Evolutionary conservation across 2,888 invertebrate genomes (phyloP).

Genomic region (Melieria picta): DNA sequence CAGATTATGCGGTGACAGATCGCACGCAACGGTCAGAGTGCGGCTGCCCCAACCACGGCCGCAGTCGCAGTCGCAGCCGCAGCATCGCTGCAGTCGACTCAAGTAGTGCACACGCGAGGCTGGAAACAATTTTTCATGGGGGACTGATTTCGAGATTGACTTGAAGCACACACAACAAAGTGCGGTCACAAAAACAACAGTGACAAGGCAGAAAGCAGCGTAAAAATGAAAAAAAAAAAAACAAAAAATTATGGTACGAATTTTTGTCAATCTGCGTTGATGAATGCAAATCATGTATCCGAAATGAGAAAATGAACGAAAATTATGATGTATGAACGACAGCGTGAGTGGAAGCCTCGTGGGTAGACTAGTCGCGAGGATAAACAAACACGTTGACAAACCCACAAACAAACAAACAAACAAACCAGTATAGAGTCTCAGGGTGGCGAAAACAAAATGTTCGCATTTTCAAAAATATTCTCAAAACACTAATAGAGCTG

Average conservation of each 20-base stretch:
- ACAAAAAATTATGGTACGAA: background rate
- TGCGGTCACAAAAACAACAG: background rate
- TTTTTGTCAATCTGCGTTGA: constrained; percentile 36
- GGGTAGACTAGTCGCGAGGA: constrained; percentile 7
- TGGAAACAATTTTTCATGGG: constrained; percentile 49
- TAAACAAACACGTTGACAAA: background rate
- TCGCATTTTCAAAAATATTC: too few relatives aligned
- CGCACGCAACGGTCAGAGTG: constrained; percentile 44
- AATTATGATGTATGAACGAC: constrained; percentile 34
- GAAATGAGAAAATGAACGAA: constrained; percentile 33
- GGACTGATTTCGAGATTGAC: constrained; percentile 29
- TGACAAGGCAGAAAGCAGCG: background rate
- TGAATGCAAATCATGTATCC: constrained; percentile 31
- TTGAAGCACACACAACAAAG: background rate
- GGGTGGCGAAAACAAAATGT: too few relatives aligned
- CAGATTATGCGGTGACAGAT: too few relatives aligned
- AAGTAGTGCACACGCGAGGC: constrained; percentile 50
- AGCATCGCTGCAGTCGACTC: constrained; percentile 50
- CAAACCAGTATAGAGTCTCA: background rate
- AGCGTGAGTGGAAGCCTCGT: constrained; percentile 23
- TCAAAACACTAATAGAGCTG: too few relatives aligned
- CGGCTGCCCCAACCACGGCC: constrained; percentile 35
- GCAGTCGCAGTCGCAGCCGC: constrained; percentile 31
- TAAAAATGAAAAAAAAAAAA: background rate
- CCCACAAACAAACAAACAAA: background rate